Conservation (phyloP, 2,113 vertebrate species). For the zebrafish (Danio rerio) region GRCz12tu NC_133177.1:46751501-46752000, state of each 20-base stretch:
- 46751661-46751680: neutral
- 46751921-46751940: too few relatives aligned
- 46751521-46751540: constrained; percentile 94
- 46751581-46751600: constrained; percentile 96
- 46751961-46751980: too few relatives aligned
- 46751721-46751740: neutral
- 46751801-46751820: too few relatives aligned
- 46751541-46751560: constrained; percentile 96
- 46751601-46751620: constrained; percentile 64
- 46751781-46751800: too few relatives aligned
- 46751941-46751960: too few relatives aligned
- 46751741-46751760: neutral
- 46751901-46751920: too few relatives aligned
- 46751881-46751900: too few relatives aligned
- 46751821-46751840: too few relatives aligned
- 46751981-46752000: too few relatives aligned
- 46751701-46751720: neutral
- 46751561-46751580: constrained; percentile 98
- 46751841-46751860: too few relatives aligned
- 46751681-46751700: neutral
- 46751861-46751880: too few relatives aligned
- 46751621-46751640: neutral
- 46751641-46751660: neutral
- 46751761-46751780: neutral
- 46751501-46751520: constrained; percentile 87